Evolutionary conservation across 2,797 vertebrate species (phyloP).

Genomic region (Rhadinocentrus ornatus): DNA sequence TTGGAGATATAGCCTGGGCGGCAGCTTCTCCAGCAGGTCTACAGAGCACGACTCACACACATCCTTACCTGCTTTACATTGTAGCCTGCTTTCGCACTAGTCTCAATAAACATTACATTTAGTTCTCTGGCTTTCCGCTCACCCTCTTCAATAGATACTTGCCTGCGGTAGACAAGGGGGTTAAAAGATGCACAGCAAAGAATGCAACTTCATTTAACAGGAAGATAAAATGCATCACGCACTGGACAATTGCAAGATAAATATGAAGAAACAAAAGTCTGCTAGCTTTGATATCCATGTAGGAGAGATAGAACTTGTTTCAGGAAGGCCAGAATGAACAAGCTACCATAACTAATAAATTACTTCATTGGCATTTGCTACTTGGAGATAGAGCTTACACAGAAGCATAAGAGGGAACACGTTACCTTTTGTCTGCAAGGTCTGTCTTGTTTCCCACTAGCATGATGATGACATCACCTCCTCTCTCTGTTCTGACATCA

Average conservation of each 20-base stretch:
- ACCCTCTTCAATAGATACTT: slow-evolving; percentile 99
- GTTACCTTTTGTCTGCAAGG: slow-evolving; percentile 97
- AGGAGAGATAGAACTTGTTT: slow-evolving; percentile 24
- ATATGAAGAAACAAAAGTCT: not conserved
- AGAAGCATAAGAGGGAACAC: slow-evolving; percentile 18
- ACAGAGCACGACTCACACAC: slow-evolving; percentile 61
- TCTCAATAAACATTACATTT: slow-evolving; percentile 99
- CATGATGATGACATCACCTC: slow-evolving; percentile 99
- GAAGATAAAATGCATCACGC: not conserved
- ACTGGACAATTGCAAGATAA: slow-evolving; percentile 1
- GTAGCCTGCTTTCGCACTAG: slow-evolving; percentile 99
- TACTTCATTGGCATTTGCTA: slow-evolving; percentile 51
- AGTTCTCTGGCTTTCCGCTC: slow-evolving; percentile 99
- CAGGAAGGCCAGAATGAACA: slow-evolving; percentile 37
- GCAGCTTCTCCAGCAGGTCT: slow-evolving; percentile 59
- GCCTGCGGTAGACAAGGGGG: slow-evolving; percentile 85
- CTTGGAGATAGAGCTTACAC: slow-evolving; percentile 12
- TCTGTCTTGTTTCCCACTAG: slow-evolving; percentile 99
- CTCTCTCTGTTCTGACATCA: slow-evolving; percentile 98
- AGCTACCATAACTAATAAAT: slow-evolving; percentile 50
- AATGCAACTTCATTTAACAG: slow-evolving; percentile 26
- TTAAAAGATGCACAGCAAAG: slow-evolving; percentile 61
- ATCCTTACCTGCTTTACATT: slow-evolving; percentile 97
- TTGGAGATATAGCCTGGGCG: slow-evolving; percentile 39
- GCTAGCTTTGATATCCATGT: slow-evolving; percentile 30